phyloP scores from a whole-genome alignment of 2,797 vertebrate genomes.

The Darevskia mixta region DNA sequence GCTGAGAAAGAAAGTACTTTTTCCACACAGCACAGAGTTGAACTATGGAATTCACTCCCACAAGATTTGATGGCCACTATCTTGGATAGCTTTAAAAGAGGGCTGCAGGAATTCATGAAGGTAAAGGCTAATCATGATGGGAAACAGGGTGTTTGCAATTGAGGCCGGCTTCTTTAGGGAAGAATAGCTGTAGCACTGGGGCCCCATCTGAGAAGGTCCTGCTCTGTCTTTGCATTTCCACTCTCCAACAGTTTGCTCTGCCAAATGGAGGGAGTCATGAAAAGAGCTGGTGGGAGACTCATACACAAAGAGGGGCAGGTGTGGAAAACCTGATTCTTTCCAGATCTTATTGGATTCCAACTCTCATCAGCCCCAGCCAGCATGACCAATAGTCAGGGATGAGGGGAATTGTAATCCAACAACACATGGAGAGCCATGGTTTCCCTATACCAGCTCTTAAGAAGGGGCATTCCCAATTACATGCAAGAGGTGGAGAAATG shows the following conservation, averaged over 20 bases:
- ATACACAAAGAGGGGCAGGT: background rate
- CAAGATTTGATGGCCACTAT: too few species aligned
- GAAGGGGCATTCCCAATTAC: too few species aligned
- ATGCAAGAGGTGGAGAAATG: too few species aligned
- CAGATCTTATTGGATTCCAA: background rate
- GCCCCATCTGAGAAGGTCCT: background rate
- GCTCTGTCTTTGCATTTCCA: background rate
- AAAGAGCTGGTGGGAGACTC: background rate
- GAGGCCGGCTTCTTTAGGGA: background rate
- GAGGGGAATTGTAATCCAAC: background rate
- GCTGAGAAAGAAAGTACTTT: too few species aligned
- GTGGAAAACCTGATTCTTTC: background rate
- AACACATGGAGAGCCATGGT: too few species aligned
- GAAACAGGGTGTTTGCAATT: too few species aligned
- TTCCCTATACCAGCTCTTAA: too few species aligned
- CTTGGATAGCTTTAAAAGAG: too few species aligned
- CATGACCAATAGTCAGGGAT: background rate
- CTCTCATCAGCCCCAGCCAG: background rate
- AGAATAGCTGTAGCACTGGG: background rate
- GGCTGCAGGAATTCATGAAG: too few species aligned
- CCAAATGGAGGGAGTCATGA: background rate
- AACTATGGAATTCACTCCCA: too few species aligned
- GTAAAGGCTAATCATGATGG: too few species aligned
- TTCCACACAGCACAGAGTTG: too few species aligned
- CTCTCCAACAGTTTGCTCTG: background rate